Conservation (phyloP, 2,113 vertebrate species). For the Neopipo cinnamomea region DNA sequence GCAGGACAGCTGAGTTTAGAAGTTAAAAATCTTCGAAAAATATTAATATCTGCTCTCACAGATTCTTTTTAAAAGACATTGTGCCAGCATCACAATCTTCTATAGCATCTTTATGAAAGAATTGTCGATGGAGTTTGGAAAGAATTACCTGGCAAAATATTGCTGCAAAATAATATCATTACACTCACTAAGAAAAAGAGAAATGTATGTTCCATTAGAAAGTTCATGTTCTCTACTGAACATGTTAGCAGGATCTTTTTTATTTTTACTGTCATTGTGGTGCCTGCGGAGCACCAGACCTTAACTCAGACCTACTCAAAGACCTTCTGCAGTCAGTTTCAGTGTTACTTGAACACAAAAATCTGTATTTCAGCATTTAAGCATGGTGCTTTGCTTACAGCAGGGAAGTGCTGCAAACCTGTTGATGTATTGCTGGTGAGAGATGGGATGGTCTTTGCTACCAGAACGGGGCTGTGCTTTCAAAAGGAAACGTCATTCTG, state of each 20-base stretch:
- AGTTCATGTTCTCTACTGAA: background rate
- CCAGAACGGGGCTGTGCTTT: background rate
- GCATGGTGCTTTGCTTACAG: background rate
- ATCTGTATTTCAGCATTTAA: background rate
- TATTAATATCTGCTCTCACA: background rate
- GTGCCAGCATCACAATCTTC: background rate
- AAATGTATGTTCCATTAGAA: background rate
- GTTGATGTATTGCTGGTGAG: background rate
- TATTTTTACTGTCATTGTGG: background rate
- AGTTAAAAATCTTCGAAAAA: conserved; percentile 7
- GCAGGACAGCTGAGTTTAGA: background rate
- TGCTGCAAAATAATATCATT: background rate
- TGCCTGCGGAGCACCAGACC: background rate
- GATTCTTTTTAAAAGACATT: background rate
- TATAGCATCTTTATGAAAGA: background rate
- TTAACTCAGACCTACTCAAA: background rate
- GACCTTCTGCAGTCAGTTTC: background rate
- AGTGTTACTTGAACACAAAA: background rate
- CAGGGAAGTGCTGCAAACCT: background rate
- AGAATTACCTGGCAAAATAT: background rate
- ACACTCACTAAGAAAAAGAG: background rate
- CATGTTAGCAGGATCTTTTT: background rate
- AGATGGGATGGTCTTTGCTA: background rate
- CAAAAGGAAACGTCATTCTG: background rate
- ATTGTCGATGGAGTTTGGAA: background rate